Evolutionary conservation across 2,113 vertebrate species (phyloP), one percentile per base, ranked within the genome.

Genomic region (Hippopotamus amphibius): DNA sequence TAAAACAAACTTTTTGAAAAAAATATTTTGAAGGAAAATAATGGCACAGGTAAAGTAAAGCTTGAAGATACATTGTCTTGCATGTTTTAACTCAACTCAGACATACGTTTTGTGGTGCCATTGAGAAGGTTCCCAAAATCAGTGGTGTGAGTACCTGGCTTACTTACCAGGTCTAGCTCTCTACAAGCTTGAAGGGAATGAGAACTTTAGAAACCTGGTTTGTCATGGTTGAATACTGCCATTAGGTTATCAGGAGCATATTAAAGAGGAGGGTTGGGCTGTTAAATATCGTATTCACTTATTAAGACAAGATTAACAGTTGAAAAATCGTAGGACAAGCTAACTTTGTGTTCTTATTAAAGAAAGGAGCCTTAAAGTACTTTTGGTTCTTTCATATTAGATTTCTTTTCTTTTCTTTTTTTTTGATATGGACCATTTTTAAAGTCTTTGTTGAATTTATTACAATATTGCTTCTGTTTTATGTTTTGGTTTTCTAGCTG

Each of bases 81-180:
- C 97, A 77, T 98, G 80, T 96, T 98, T 41, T 80, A 97, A 83
- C 69, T 65, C 83, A 95, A 77, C 4, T 59, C 89, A 97, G 94
- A 96, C 21, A n/a, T 97, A 50, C 88, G 41, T 79, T 96, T 97
- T 88, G 94, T 72, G 22, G 26, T 79, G 57, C 26, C 89, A 33
- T 94, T 66, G 33, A 95, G 91, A 97, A 91, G 57, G 37, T 77
- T 97, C 83, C 96, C 81, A 77, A 97, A 90, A 97, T 98, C 89
- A 77, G 26, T 96, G 91, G n/a, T 82, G 71, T 85, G 95, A 97
- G 55, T 95, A 57, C 95, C 0, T 50, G 96, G 83, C 93, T 98
- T 92, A 46, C 98, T 98, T 95, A 97, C 98, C 97, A 98, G 63
- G 83, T 82, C 68, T 84, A 96, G 96, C 95, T 98, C 77, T 98